Evolutionary conservation across 92 coral and sea anemone species (phyloP).

Genomic region (Montipora capitata): DNA sequence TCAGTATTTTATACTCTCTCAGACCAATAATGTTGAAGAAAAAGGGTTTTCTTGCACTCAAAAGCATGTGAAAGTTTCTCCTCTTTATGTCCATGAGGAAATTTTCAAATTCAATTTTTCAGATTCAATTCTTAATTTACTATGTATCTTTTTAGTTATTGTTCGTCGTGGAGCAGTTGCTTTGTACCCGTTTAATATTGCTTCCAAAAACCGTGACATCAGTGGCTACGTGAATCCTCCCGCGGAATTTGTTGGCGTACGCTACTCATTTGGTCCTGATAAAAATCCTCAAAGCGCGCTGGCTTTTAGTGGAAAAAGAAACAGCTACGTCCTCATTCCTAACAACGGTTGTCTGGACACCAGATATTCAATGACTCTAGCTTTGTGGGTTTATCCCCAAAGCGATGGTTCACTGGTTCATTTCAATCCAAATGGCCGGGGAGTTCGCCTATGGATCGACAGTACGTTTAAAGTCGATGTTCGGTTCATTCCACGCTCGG

Average conservation of each 20-base stretch:
- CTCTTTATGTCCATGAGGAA: too few relatives aligned
- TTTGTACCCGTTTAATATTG: conserved; percentile 39
- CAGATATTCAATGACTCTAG: conserved; percentile 54
- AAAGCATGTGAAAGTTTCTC: too few relatives aligned
- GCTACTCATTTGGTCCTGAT: conserved; percentile 52
- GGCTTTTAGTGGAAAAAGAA: conserved; percentile 54
- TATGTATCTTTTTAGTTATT: conserved; percentile 24
- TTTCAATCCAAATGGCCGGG: conserved; percentile 61
- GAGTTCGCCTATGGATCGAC: conserved; percentile 60
- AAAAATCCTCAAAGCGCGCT: conserved; percentile 57
- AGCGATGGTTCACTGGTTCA: conserved; percentile 74
- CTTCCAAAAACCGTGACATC: conserved; percentile 54
- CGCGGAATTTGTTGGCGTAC: conserved; percentile 43
- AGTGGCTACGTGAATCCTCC: conserved; percentile 62
- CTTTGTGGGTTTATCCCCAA: conserved; percentile 68
- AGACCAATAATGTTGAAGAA: too few relatives aligned
- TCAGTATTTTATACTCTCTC: too few relatives aligned
- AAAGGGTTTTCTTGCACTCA: too few relatives aligned
- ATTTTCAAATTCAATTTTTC: too few relatives aligned
- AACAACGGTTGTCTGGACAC: conserved; percentile 75
- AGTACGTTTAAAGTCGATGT: background rate
- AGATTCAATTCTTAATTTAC: background rate
- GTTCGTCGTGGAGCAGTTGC: conserved; percentile 53
- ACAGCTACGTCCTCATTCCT: conserved; percentile 72
- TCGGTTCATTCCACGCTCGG: conserved; percentile 58